Conservation (phyloP, 2,888 invertebrate genomes). For the Microctonus hyperodae region DNA sequence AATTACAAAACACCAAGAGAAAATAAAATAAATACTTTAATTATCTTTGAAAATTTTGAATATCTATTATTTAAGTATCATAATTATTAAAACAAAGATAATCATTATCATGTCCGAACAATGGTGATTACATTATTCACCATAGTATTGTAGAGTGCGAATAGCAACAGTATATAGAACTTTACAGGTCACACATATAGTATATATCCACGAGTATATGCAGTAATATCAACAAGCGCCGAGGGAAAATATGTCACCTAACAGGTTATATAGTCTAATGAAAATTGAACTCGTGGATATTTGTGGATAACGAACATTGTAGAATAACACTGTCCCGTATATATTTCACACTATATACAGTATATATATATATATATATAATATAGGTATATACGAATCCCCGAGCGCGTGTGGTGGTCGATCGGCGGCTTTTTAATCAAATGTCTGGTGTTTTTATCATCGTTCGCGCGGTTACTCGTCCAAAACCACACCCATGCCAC, state of each 20-base stretch:
- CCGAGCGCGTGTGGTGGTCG: constrained; percentile 16
- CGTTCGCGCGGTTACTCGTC: constrained; percentile 11
- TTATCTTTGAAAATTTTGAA: background rate
- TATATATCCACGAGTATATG: background rate
- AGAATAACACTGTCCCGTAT: background rate
- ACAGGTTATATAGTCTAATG: constrained; percentile 10
- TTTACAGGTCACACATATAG: too few relatives aligned
- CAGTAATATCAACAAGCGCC: constrained; percentile 2
- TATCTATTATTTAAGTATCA: background rate
- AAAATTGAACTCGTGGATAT: constrained; percentile 9
- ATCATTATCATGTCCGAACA: background rate
- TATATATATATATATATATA: constrained; percentile 6
- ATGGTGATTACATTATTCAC: background rate
- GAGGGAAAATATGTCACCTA: constrained; percentile 3
- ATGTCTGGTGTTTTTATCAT: constrained; percentile 24
- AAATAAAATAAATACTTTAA: background rate
- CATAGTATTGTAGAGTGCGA: background rate
- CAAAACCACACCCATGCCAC: constrained; percentile 17
- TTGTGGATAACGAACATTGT: constrained; percentile 1
- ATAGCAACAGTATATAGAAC: background rate
- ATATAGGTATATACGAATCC: constrained; percentile 1
- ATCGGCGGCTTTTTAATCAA: constrained; percentile 27
- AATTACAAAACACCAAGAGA: background rate
- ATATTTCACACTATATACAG: background rate
- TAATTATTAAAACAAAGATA: background rate